A percentile compares a stretch with the other conserved stretches of the same genome.
Evolutionary conservation across 1,140 invertebrate species (phyloP).

Genomic region (Phthorimaea operculella): DNA sequence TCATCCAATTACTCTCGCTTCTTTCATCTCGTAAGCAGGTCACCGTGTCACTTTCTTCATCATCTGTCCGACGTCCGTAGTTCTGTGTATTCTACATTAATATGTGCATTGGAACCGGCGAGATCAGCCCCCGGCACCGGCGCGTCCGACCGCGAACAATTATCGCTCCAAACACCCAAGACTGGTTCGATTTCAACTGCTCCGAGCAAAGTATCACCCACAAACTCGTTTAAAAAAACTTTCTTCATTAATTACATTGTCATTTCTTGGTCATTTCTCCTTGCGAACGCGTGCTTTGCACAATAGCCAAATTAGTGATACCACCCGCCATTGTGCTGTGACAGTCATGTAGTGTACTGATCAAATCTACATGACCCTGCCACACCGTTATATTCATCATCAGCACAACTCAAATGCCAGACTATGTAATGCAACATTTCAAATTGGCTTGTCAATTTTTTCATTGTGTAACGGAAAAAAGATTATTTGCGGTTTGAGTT

Average conservation of each 20-base stretch:
- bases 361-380: constrained; percentile 6
- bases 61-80: constrained; percentile 18
- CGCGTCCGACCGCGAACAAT: neutral
- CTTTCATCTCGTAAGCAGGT: constrained; percentile 30
- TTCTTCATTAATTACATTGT: constrained; percentile 56
- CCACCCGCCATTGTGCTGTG: constrained; percentile 27
- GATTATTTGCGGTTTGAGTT: constrained; percentile 5
- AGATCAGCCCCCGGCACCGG: neutral
- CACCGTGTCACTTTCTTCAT: constrained; percentile 50
- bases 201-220: constrained; percentile 14
- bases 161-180: constrained; percentile 10
- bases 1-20: constrained; percentile 40
- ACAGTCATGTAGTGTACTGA: constrained; percentile 13
- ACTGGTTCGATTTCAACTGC: constrained; percentile 7
- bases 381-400: neutral
- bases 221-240: constrained; percentile 47
- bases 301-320: constrained; percentile 38
- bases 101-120: constrained; percentile 7
- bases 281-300: constrained; percentile 25
- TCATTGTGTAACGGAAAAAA: neutral
- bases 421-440: neutral
- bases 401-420: constrained; percentile 1
- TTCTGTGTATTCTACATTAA: constrained; percentile 16
- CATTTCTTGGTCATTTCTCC: constrained; percentile 61
- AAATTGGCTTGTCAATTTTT: constrained; percentile 1